Base-by-base conservation (phyloP, 2,797 vertebrate genomes). In the Philypnodon macrostomus region DNA sequence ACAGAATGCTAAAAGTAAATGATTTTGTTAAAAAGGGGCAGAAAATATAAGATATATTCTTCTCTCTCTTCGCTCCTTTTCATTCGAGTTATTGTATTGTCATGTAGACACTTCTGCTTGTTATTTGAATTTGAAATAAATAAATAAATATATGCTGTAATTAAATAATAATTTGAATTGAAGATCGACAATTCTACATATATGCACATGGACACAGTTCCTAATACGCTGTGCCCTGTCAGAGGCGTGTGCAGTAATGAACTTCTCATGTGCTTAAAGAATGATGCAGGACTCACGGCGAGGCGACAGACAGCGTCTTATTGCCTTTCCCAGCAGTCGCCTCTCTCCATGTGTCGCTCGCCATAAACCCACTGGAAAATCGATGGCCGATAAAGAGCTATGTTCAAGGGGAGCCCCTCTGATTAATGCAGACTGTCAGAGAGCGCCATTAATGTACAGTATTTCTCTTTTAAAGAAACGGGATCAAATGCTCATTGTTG, bases 221-320 rank as follows among this genome's bases (percentile, higher is more conserved):
- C 71, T 86, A 80, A 84, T 84, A 77, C 82, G 61, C 67, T 57
- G 77, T 79, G 65, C 88, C 71, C 85, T 85, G 89, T 86, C 87
- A 79, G 88, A 88, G 87, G 87, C 78, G 81, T 73, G 81, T 11
- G 77, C 76, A 82, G 85, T 92, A 93, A 92, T 92, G 91, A 93
- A 92, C 90, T 91, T 90, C 91, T 93, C 90, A 90, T 90, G 90
- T 92, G 91, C 90, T 93, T 91, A 92, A 91, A 91, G 90, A 89
- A 87, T 90, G 90, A 92, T 91, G 85, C 89, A 88, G 88, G 84
- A 83, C 81, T 90, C 89, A 89, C 83, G 82, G 86, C 81, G 86
- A 87, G 85, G 84, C 85, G 73, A 87, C 89, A 91, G 91, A 91
- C 91, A 92, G 90, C 85, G 83, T 84, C 87, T 85, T 92, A 92